These are phyloP conservation scores for Heliocidaris erythrogramma DNA, from an alignment of 35 echinoderm and acorn worm species.

Conservation along the genomic window DNA sequence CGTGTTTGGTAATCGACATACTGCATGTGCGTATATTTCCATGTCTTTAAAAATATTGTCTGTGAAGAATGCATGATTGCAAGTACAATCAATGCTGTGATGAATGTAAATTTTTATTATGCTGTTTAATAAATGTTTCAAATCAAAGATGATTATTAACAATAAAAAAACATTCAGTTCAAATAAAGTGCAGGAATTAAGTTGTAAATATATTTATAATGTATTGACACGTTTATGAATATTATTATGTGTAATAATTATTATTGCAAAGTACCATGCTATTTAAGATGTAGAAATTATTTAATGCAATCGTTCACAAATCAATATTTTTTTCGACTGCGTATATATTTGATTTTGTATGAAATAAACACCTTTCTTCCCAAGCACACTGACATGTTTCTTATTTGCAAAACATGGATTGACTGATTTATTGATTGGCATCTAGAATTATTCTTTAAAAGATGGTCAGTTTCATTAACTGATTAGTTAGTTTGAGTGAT, in stretches of 20 bases:
- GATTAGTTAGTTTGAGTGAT: neutral
- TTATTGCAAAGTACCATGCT: slow-evolving; percentile 8
- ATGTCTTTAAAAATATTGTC: neutral
- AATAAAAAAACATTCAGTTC: neutral
- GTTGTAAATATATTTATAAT: slow-evolving; percentile 7
- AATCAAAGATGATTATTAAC: neutral
- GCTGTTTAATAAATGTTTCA: neutral
- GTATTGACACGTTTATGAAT: neutral
- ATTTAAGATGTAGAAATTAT: slow-evolving; percentile 14
- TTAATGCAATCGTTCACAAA: neutral
- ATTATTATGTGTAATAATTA: neutral
- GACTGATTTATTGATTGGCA: neutral
- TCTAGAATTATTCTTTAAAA: neutral
- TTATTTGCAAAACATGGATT: neutral
- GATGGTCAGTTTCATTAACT: neutral
- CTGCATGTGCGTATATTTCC: neutral
- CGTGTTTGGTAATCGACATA: neutral
- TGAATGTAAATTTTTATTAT: neutral
- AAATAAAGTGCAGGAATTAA: neutral
- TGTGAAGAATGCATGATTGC: neutral
- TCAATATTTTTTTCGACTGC: slow-evolving; percentile 5
- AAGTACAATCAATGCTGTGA: neutral
- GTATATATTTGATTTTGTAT: slow-evolving; percentile 13
- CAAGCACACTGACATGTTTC: neutral
- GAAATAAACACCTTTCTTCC: slow-evolving; percentile 5